Evolutionary conservation across 2,888 invertebrate genomes (phyloP), one percentile per base, ranked within the genome.

Genomic region (Lobophora halterata): DNA sequence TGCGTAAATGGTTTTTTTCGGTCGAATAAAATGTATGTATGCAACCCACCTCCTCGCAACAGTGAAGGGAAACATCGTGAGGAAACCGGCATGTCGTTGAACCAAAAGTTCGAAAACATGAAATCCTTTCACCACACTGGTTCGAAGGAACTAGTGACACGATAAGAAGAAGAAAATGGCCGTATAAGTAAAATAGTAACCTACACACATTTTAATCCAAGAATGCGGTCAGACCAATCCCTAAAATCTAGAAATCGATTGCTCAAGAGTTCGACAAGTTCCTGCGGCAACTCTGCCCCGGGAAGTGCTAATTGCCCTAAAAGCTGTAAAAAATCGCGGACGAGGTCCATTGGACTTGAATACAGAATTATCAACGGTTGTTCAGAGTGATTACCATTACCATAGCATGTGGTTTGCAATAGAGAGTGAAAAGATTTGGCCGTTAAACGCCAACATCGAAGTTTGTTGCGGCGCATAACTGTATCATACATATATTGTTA

Each of bases 251-350:
- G 49, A 51, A 51, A 49, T 46, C 45, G 36, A 27, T 51, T 49
- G 34, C 38, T 3, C 46, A 48, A 51, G 33, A 42, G 17, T 18
- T 35, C 21, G 31, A 28, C 42, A 16, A 40, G 46, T 61, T 55
- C 65, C 65, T 60, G 48, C 38, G 45, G 47, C 54, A 49, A 39
- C 41, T 17, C 30, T 30, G 43, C 35, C 19, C 50, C 56, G 53
- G 67, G 58, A 66, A 64, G 44, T 60, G 23, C 13, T 54, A 56
- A 62, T 59, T 51, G 52, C 38, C 51, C 28, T 57, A 60, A 56
- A 17, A 52, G 34, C 48, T 60, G 56, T 50, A 31, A 18, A 46
- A 47, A 62, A 64, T 64, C 37, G 45, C 18, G 9, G 57, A 46
- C 56, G 38, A 57, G 64, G 65, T 58, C 55, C 45, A 30, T 32